Percentiles rank a stretch among this genome's conserved stretches.
These are phyloP conservation scores for Limnothrissa miodon DNA, from an alignment of 2,113 vertebrate genomes.

Conservation along the genomic window DNA sequence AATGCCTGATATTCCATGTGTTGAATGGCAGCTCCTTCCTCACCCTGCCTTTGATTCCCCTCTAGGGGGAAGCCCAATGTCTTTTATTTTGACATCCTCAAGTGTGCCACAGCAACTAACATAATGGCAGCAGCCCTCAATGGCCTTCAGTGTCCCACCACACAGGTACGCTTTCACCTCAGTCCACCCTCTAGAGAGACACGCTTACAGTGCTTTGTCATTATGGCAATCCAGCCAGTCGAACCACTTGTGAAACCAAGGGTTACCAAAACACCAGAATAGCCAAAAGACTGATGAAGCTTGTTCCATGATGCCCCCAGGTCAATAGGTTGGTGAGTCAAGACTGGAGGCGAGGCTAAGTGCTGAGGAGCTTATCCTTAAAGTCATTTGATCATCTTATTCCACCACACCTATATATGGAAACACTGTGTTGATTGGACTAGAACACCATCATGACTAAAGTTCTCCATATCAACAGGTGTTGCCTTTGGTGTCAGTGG, in stretches of 20 bases:
- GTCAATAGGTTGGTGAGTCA: background rate
- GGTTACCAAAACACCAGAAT: no score
- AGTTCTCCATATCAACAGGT: no score
- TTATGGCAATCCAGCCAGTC: background rate
- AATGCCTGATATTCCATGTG: background rate
- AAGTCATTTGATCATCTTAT: no score
- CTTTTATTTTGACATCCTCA: slow-evolving; percentile 80
- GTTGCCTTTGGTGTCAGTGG: no score
- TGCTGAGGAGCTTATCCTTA: no score
- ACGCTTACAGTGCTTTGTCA: background rate
- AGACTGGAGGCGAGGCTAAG: background rate
- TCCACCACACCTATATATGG: no score
- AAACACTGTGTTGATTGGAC: no score
- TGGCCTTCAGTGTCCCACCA: slow-evolving; percentile 81
- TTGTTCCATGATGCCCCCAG: background rate
- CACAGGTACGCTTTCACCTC: slow-evolving; percentile 68
- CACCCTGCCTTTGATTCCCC: background rate
- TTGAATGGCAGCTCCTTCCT: background rate
- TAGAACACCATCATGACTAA: no score
- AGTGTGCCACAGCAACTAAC: slow-evolving; percentile 69
- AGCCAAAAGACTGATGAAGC: no score
- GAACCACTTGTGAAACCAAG: background rate
- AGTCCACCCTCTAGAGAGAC: background rate
- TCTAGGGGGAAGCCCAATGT: slow-evolving; percentile 72
- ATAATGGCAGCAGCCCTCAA: slow-evolving; percentile 67